These are phyloP conservation scores for Caenorhabditis sp. DNA, from an alignment of 2,888 invertebrate species.

Conservation along the genomic window DNA sequence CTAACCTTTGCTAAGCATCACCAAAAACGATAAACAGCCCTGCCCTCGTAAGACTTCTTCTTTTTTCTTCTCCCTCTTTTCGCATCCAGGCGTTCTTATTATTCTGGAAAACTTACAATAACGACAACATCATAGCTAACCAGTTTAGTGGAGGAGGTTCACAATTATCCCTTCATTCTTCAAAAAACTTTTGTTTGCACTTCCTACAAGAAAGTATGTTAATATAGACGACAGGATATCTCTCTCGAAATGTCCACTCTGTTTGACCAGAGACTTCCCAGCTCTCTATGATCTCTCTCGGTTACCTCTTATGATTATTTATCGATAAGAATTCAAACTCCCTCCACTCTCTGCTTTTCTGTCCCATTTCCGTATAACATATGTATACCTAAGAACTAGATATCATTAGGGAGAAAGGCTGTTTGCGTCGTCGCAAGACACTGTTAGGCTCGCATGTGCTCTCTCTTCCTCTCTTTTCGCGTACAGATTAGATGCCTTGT, in stretches of 20 bases:
- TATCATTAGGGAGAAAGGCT: conserved; percentile 54
- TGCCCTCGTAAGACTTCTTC: conserved; percentile 26
- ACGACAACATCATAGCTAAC: conserved; percentile 47
- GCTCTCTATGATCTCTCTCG: conserved; percentile 10
- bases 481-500: conserved; percentile 59
- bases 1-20: not conserved
- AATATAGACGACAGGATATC: not conserved
- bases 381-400: conserved; percentile 65
- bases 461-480: not conserved
- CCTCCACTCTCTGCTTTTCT: not conserved
- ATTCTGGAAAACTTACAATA: conserved; percentile 54
- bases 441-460: conserved; percentile 46
- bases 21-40: conserved; percentile 1
- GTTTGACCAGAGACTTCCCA: conserved; percentile 21
- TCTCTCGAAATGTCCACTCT: conserved; percentile 23
- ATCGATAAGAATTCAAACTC: conserved; percentile 19
- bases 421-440: conserved; percentile 53
- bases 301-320: conserved; percentile 39
- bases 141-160: conserved; percentile 47
- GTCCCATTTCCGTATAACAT: conserved; percentile 39
- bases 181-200: conserved; percentile 49
- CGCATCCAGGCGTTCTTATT: conserved; percentile 1
- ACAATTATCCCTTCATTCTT: conserved; percentile 36
- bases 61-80: not conserved
- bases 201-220: conserved; percentile 14